phyloP scores from a whole-genome alignment of 1,140 invertebrate species.

The Euglossa dilemma region DNA sequence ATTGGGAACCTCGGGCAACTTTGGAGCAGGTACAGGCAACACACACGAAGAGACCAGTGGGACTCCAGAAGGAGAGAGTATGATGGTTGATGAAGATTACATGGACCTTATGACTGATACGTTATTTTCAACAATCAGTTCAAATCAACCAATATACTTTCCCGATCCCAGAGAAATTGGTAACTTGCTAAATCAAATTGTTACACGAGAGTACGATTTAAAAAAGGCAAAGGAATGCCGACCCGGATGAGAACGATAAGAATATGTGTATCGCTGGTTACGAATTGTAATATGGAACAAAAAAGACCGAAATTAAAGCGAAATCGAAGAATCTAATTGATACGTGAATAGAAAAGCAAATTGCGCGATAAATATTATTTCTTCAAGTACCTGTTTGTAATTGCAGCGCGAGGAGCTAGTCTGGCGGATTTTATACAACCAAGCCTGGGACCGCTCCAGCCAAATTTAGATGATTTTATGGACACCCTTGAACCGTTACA shows the following conservation, averaged over 20 bases:
- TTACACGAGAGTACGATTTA: neutral
- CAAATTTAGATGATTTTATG: slow-evolving; percentile 98
- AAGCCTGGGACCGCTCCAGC: slow-evolving; percentile 96
- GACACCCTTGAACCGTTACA: slow-evolving; percentile 93
- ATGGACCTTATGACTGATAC: slow-evolving; percentile 95
- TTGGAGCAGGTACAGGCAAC: slow-evolving; percentile 66
- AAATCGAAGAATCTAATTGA: neutral
- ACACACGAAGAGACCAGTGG: slow-evolving; percentile 70
- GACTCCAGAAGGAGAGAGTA: slow-evolving; percentile 86
- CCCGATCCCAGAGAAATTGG: slow-evolving; percentile 98
- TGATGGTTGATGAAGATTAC: slow-evolving; percentile 94
- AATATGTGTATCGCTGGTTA: neutral
- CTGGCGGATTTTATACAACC: slow-evolving; percentile 99
- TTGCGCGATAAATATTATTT: neutral
- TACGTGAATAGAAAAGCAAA: neutral
- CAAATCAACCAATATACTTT: slow-evolving; percentile 96
- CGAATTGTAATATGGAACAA: neutral
- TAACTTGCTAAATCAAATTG: slow-evolving; percentile 80
- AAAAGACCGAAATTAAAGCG: neutral
- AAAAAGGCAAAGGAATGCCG: neutral
- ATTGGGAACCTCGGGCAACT: slow-evolving; percentile 69
- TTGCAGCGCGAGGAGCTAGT: slow-evolving; percentile 86
- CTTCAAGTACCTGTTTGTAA: slow-evolving; percentile 56
- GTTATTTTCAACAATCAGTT: slow-evolving; percentile 93
- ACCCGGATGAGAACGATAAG: neutral